These are phyloP conservation scores for Tetrax tetrax DNA, from an alignment of 2,113 vertebrate genomes.

Conservation along the genomic window DNA sequence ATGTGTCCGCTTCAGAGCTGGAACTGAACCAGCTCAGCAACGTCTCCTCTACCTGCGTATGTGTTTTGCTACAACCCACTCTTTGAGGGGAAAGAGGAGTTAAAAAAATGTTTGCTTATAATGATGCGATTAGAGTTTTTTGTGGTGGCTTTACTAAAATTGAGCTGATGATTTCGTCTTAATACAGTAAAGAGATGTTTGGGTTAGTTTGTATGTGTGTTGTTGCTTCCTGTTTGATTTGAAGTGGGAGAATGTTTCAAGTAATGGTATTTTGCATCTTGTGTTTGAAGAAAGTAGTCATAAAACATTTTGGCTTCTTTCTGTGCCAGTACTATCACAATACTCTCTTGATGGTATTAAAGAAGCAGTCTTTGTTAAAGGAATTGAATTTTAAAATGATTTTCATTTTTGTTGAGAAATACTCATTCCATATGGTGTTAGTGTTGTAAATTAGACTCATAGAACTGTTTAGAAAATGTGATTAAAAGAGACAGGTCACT, in stretches of 20 bases:
- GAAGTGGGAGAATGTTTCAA: neutral
- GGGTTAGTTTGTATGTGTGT: neutral
- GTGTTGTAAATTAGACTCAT: neutral
- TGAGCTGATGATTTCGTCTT: neutral
- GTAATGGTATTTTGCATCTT: neutral
- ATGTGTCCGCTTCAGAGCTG: neutral
- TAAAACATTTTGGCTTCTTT: neutral
- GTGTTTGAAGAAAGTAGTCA: neutral
- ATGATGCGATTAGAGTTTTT: neutral
- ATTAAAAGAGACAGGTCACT: neutral
- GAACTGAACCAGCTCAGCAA: neutral
- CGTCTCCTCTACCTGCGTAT: accelerated
- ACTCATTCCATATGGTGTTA: neutral
- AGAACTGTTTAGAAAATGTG: neutral
- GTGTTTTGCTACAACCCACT: neutral
- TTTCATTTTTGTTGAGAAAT: neutral
- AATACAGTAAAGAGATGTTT: neutral
- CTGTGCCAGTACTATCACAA: neutral
- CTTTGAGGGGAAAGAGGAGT: neutral
- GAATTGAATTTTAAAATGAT: neutral
- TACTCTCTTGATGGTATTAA: neutral
- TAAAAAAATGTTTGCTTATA: accelerated
- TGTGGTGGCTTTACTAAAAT: neutral
- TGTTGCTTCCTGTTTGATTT: neutral
- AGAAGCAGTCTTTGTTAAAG: neutral